phyloP scores from a whole-genome alignment of 2,797 vertebrate species.

The Acropternis orthonyx region DNA sequence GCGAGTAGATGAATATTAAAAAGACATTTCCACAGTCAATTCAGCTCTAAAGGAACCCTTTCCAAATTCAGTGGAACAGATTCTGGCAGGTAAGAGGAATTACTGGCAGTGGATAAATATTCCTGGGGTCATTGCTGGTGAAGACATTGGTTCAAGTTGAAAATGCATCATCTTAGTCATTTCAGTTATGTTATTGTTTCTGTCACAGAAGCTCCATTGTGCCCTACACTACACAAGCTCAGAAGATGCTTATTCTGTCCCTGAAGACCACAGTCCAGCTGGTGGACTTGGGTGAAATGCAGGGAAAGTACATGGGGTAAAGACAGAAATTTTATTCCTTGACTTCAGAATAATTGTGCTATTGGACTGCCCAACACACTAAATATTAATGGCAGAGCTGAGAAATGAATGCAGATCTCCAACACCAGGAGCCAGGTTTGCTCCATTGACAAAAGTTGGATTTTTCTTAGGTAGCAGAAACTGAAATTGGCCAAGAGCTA shows the following conservation, averaged over 20 bases:
- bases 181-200: neutral
- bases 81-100: conserved; percentile 14
- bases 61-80: neutral
- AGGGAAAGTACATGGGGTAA: neutral
- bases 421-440: neutral
- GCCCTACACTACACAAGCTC: neutral
- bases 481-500: too few species aligned
- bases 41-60: neutral
- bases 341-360: neutral
- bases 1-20: neutral
- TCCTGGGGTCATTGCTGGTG: neutral
- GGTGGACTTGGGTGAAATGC: neutral
- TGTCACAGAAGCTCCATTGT: neutral
- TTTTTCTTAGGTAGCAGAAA: neutral
- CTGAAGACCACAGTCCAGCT: neutral
- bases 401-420: neutral
- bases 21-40: neutral
- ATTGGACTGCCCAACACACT: neutral
- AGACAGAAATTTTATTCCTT: neutral
- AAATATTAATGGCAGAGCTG: neutral
- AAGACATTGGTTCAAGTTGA: neutral
- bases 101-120: neutral
- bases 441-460: neutral
- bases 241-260: neutral
- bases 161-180: neutral